A percentile compares a stretch with the other conserved stretches of the same genome.
These are phyloP conservation scores for Myopa testacea DNA, from an alignment of 2,888 invertebrate species.

Conservation along the genomic window DNA sequence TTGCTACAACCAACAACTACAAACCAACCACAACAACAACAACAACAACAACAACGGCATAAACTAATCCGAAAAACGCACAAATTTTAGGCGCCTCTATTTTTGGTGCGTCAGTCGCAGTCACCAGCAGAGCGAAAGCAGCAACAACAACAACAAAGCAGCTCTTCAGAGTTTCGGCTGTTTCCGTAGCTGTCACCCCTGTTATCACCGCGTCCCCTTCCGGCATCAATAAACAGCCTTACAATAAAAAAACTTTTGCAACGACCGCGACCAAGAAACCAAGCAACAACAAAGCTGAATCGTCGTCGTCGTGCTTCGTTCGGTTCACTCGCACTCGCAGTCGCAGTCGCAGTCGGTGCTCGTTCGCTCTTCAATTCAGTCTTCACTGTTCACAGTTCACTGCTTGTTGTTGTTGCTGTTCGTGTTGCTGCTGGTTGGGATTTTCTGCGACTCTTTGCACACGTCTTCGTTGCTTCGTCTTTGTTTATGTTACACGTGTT, in stretches of 20 bases:
- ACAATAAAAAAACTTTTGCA: not conserved
- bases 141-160: not conserved
- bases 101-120: conserved; percentile 21
- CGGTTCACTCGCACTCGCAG: not conserved
- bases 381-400: no score
- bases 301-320: no score
- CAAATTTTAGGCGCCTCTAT: conserved; percentile 26
- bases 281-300: not conserved
- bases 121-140: not conserved
- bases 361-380: no score
- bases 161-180: not conserved
- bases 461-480: not conserved
- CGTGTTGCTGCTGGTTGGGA: conserved; percentile 2
- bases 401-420: not conserved
- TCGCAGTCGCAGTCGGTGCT: not conserved
- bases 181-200: not conserved
- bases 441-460: conserved; percentile 28
- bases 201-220: not conserved
- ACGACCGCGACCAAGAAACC: not conserved
- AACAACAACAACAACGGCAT: not conserved
- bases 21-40: not conserved
- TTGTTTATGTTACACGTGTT: conserved; percentile 57
- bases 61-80: not conserved
- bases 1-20: not conserved
- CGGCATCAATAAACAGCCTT: not conserved